Base-by-base conservation (phyloP, 1,140 invertebrate species). In the Caerostris extrusa region DNA sequence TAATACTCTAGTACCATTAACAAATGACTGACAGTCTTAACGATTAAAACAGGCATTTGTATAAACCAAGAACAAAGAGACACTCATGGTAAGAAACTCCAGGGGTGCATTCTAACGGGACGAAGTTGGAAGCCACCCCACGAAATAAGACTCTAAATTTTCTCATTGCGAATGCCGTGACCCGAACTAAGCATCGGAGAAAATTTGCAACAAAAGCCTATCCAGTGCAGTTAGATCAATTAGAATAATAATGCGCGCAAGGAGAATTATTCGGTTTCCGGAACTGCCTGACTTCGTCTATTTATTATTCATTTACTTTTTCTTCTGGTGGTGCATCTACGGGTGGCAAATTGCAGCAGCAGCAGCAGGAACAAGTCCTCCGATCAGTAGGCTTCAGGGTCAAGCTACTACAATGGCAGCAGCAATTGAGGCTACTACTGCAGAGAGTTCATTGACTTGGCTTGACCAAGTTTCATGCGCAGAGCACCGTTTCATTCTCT, bases 331-430 rank as follows among this genome's bases (percentile, higher is more conserved):
- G 7, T 82, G 55, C 64, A 67, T 67, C 90, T 57, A 61, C 90
- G 90, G 90, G 90, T 71, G 91, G 91, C 81, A 93, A 87, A 85
- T 56, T 60, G 34, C 83, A 34, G 34, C 34, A 34, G 34, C 34
- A 34, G 34, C 34, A 34, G 34, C 34, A 60, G 56, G 55, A 81
- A 50, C 71, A 7, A 85, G 83, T 14, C 34, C 67, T 77, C 4
- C 85, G 92, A 93, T 93, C 92, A 93, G 85, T 93, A 89, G 85
- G 92, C 92, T 89, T 93, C 86, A 93, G 86, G 92, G 92, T 93
- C 92, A 93, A 93, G 91, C 91, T 90, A 71, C 81, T 77, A 93
- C 91, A 93, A 93, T 87, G 90, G 19, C 58, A 53, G 17, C 57
- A 34, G 88, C 82, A 64, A 87, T 87, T 64, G 82, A 69, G 83